phyloP scores from a whole-genome alignment of 2,888 invertebrate genomes.

The Chironomus riparius region DNA sequence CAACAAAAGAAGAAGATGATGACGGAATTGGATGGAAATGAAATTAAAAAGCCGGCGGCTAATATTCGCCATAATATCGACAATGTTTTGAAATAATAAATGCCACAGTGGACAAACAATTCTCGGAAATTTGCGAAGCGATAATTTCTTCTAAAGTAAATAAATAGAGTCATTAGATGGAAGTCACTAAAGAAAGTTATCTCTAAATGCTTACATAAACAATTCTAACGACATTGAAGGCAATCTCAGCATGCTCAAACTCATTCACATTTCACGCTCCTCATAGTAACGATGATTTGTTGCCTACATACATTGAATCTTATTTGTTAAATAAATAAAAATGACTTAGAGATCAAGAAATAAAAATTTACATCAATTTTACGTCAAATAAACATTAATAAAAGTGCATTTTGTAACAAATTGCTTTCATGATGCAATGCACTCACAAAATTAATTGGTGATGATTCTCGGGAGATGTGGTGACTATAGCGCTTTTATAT shows the following conservation, averaged over 20 bases:
- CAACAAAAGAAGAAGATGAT: background rate
- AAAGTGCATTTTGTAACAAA: constrained; percentile 24
- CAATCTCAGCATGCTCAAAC: background rate
- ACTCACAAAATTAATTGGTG: too few relatives aligned
- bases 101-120: too few relatives aligned
- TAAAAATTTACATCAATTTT: constrained; percentile 9
- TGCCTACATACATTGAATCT: background rate
- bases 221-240: background rate
- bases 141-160: too few relatives aligned
- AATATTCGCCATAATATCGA: too few relatives aligned
- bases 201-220: background rate
- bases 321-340: constrained; percentile 18
- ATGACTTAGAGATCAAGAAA: background rate
- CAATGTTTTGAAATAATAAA: too few relatives aligned
- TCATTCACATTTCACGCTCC: background rate
- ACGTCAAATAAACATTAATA: constrained; percentile 23
- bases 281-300: background rate
- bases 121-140: too few relatives aligned
- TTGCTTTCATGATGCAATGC: background rate
- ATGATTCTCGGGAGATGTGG: too few relatives aligned
- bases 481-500: too few relatives aligned
- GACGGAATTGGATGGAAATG: too few relatives aligned
- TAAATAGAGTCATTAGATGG: too few relatives aligned
- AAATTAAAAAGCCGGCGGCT: too few relatives aligned
- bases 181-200: background rate